Conservation (phyloP, 2,797 vertebrate species). For the Sphaeramia orbicularis region DNA sequence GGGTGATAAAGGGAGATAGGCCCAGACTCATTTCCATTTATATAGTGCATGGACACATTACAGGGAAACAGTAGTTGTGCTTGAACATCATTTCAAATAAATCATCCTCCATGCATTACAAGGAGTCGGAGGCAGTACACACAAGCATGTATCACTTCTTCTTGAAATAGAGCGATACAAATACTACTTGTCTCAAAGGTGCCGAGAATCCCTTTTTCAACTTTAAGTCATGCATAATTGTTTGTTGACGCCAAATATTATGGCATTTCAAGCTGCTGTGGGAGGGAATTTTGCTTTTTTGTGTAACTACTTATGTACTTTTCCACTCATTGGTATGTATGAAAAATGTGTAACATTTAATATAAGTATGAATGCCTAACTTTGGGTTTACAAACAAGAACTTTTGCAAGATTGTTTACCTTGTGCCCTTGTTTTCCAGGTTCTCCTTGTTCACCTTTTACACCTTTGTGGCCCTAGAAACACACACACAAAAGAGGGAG, state of each 20-base stretch:
- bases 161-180: slow-evolving; percentile 56
- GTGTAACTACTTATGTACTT: slow-evolving; percentile 15
- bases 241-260: slow-evolving; percentile 3
- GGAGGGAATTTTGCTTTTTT: slow-evolving; percentile 19
- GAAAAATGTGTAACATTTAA: not conserved
- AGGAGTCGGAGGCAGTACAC: slow-evolving; percentile 61
- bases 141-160: slow-evolving; percentile 55
- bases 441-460: slow-evolving; percentile 94
- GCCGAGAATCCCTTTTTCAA: slow-evolving; percentile 31
- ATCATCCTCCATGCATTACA: slow-evolving; percentile 65
- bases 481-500: not conserved
- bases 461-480: slow-evolving; percentile 95
- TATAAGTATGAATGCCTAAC: not conserved
- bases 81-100: slow-evolving; percentile 75
- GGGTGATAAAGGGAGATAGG: slow-evolving; percentile 70
- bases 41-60: slow-evolving; percentile 76
- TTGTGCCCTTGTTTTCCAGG: slow-evolving; percentile 98
- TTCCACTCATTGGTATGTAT: not conserved
- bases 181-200: slow-evolving; percentile 52
- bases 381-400: not conserved
- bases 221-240: slow-evolving; percentile 24
- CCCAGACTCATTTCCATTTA: slow-evolving; percentile 82
- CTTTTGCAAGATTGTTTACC: slow-evolving; percentile 80
- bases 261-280: slow-evolving; percentile 19
- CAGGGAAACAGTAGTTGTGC: slow-evolving; percentile 65